Base-by-base conservation (phyloP, 2,797 vertebrate species). In the Typhlichthys subterraneus region DNA sequence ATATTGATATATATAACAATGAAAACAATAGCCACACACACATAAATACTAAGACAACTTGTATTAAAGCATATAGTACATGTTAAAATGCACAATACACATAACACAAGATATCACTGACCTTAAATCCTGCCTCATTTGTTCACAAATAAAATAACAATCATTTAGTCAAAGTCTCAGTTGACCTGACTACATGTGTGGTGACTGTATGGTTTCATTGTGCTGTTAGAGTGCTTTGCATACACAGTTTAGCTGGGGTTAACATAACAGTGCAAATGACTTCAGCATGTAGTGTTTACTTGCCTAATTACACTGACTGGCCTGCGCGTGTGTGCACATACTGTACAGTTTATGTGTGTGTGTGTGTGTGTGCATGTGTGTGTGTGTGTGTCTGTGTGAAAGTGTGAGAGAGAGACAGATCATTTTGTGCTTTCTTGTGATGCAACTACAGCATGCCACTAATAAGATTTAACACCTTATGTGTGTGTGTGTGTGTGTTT, bases 251-350 rank as follows among this genome's bases (percentile, higher is more conserved):
- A 79, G 62, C 51, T 55, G 59, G 76, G 83, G 86, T 86, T 87
- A 88, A 86, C 71, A 81, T 70, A 89, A 84, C 81, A 88, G 66
- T 57, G 57, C 67, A 76, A 87, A 85, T 85, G 70, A 80, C 70
- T 84, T 73, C 83, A 86, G 42, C 80, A 81, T 88, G 86, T 77
- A 73, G 65, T 52, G 57, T 59, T 83, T 69, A 57, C 31, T 52
- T 54, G 59, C 46, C 56, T 57, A 31, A 69, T 57, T 75, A 63
- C 19, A 69, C 31, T 56, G 46, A 19, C 63, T 62, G 50, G 56
- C 69, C 50, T 61, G 15, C 19, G 15, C 49, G 45, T 38, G 49
- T 58, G 55, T 57, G 54, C 23, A 31, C 14, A 13, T 10, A 8
- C 33, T 6, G 54, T 42, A 33, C 55, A 12, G 53, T 13, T 5